phyloP scores from a whole-genome alignment of 2,113 vertebrate species.

The Sarotherodon lohbergeri region DNA sequence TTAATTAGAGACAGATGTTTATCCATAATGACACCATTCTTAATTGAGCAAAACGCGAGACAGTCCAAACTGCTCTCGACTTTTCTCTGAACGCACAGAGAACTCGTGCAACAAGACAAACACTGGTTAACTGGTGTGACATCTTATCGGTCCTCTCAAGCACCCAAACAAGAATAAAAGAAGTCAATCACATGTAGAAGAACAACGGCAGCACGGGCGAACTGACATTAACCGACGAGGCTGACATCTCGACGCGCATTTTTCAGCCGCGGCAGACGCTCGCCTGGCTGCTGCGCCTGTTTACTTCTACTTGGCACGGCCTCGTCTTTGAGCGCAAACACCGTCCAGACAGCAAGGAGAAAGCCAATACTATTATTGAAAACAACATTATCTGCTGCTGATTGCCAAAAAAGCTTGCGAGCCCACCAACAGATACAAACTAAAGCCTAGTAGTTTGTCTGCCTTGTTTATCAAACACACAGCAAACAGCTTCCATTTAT shows the following conservation, averaged over 20 bases:
- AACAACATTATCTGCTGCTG: slow-evolving; percentile 16
- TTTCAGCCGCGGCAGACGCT: neutral
- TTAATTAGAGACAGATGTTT: neutral
- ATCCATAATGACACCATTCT: neutral
- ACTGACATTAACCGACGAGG: neutral
- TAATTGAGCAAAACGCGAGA: neutral
- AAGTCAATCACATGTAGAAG: neutral
- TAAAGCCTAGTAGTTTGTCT: slow-evolving; percentile 6
- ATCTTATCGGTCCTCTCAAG: neutral
- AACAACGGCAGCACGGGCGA: neutral
- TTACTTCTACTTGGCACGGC: neutral
- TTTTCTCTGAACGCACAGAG: neutral
- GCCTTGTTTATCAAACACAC: slow-evolving; percentile 14
- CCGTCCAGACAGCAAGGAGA: neutral
- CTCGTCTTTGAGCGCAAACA: neutral
- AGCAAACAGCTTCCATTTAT: slow-evolving; percentile 34
- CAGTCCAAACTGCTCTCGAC: neutral
- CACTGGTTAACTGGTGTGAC: neutral
- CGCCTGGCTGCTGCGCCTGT: neutral
- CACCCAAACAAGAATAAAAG: neutral
- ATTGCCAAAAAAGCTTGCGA: slow-evolving; percentile 11
- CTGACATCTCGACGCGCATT: neutral
- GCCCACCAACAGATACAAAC: slow-evolving; percentile 19
- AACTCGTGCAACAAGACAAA: neutral
- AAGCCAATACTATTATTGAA: slow-evolving; percentile 11